Evolutionary conservation across 1,140 invertebrate genomes (phyloP).

Genomic region (Babylonia areolata): DNA sequence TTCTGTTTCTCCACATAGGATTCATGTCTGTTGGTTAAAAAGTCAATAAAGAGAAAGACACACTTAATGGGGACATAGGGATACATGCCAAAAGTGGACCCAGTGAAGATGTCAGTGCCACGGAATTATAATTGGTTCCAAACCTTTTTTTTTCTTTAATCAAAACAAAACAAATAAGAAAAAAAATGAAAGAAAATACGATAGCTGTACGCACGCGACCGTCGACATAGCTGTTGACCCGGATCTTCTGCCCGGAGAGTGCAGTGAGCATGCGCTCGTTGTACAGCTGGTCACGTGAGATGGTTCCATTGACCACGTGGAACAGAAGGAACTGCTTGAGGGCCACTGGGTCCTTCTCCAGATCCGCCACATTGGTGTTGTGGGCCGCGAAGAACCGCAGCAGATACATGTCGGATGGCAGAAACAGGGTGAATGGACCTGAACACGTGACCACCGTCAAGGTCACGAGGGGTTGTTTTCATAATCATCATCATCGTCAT

Average conservation of each 20-base stretch:
- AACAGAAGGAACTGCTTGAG: conserved; percentile 85
- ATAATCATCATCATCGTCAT: background rate
- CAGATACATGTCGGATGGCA: conserved; percentile 82
- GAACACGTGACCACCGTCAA: background rate
- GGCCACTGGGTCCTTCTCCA: conserved; percentile 80
- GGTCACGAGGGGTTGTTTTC: background rate
- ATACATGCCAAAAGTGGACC: too few relatives aligned
- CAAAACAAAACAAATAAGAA: too few relatives aligned
- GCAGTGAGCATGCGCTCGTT: conserved; percentile 50
- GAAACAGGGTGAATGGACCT: conserved; percentile 87
- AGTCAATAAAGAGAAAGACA: too few relatives aligned
- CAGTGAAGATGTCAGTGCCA: too few relatives aligned
- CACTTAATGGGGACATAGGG: too few relatives aligned
- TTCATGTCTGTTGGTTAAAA: too few relatives aligned
- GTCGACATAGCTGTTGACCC: conserved; percentile 49
- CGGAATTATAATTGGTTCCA: too few relatives aligned
- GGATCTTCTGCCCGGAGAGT: conserved; percentile 46
- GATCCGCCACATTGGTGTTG: conserved; percentile 79
- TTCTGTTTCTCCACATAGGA: too few relatives aligned
- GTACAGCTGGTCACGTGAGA: conserved; percentile 35
- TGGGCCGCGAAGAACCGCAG: conserved; percentile 82
- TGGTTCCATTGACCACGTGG: conserved; percentile 80
- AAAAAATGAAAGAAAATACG: too few relatives aligned
- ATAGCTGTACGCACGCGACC: too few relatives aligned
- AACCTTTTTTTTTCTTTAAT: too few relatives aligned